Evolutionary conservation across 2,797 vertebrate species (phyloP).

Genomic region (Lepilemur ruficaudatus): DNA sequence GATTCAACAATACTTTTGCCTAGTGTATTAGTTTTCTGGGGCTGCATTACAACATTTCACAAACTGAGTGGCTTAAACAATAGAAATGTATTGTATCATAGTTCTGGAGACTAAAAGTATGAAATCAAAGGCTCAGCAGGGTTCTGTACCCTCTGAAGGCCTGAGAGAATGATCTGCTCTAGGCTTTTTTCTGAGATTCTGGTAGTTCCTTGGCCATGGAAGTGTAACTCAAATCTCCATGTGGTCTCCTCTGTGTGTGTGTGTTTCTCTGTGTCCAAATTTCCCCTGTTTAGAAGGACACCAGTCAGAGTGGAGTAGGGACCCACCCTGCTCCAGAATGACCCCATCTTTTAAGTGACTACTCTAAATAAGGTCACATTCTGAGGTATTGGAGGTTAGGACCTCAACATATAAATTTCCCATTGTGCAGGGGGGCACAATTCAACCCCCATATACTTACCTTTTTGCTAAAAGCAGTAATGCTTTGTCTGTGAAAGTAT

Average conservation of each 20-base stretch:
- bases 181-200: neutral
- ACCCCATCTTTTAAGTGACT: neutral
- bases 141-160: neutral
- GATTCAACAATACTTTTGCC: neutral
- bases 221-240: neutral
- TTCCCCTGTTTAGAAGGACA: neutral
- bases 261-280: neutral
- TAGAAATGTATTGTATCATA: neutral
- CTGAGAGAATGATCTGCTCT: neutral
- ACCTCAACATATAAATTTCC: neutral
- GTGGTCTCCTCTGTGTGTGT: neutral
- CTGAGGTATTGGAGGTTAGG: neutral
- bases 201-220: neutral
- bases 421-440: neutral
- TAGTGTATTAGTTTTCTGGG: neutral
- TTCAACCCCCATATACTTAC: neutral
- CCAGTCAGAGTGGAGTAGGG: neutral
- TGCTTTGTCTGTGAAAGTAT: neutral
- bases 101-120: neutral
- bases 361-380: conserved; percentile 37
- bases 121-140: neutral
- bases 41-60: neutral
- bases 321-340: neutral
- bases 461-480: conserved; percentile 10
- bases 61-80: neutral